Conservation (phyloP, 2,797 vertebrate genomes). For the Discoglossus pictus region DNA sequence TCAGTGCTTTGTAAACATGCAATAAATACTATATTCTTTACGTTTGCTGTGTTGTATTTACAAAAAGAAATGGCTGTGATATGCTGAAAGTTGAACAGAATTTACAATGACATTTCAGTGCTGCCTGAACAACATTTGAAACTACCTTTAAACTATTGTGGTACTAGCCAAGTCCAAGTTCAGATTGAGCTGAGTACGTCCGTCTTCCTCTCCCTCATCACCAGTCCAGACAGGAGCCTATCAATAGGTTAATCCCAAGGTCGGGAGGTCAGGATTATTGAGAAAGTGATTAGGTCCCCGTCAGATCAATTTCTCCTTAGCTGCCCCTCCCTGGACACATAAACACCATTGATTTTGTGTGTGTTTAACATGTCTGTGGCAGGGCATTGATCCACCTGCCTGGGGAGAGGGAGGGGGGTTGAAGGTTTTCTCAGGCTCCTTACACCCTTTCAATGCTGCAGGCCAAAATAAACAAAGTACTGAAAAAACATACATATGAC, state of each 20-base stretch:
- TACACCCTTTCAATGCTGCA: constrained; percentile 12
- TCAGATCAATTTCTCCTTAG: constrained; percentile 80
- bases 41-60: no score
- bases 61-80: no score
- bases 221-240: constrained; percentile 61
- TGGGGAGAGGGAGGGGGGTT: constrained; percentile 18
- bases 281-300: constrained; percentile 91
- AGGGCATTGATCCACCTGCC: constrained; percentile 48
- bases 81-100: no score
- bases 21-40: no score
- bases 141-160: no score
- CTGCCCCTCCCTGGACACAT: constrained; percentile 60
- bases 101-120: no score
- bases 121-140: no score
- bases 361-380: constrained; percentile 52
- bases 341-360: constrained; percentile 53
- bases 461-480: no score
- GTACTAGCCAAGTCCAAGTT: constrained; percentile 42
- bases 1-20: no score
- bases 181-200: background rate
- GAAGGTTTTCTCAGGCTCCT: constrained; percentile 8
- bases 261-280: constrained; percentile 83
- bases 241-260: constrained; percentile 89
- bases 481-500: no score
- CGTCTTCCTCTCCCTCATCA: constrained; percentile 42